Evolutionary conservation across 2,888 invertebrate genomes (phyloP), one percentile per base, ranked within the genome.

Genomic region (Chrysina gloriosa): DNA sequence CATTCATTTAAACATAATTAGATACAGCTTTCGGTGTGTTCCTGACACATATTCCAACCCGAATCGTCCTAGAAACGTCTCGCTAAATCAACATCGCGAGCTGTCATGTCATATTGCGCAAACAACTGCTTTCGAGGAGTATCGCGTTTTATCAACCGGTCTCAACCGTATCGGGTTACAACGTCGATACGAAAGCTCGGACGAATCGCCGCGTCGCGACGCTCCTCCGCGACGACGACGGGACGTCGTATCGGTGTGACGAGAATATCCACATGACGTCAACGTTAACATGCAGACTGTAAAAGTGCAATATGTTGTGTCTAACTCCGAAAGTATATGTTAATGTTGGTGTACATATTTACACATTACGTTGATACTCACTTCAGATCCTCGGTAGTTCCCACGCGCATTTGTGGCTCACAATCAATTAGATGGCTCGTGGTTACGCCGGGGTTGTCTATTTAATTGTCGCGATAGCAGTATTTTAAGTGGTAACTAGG

Each of bases 71-170:
- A 31, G 31, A 31, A 31, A 31, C 31, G 31, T 31, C 31, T 31
- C n/a, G 2, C 3, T 31, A 31, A 9, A 31, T 31, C 31, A 31
- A 31, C 31, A 31, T 4, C 31, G n/a, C 7, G n/a, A 2, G 31
- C 7, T 31, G 4, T 31, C n/a, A n/a, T n/a, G n/a, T n/a, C n/a
- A n/a, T n/a, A n/a, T n/a, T n/a, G n/a, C 36, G 29, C 29, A 29
- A 29, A 36, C 14, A 36, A 45, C 45, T 21, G 45, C 45, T 45
- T 45, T 4, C 45, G 45, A 45, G 21, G 45, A 45, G 45, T 45
- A 45, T 45, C 45, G 45, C 19, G 6, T 45, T 45, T 45, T 45
- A 45, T 45, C 21, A 9, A 45, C 19, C 21, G 19, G 45, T 6
- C 3, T 9, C 21, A 21, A 45, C 45, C 21, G 45, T 45, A 45